phyloP scores from a whole-genome alignment of 2,113 vertebrate genomes.

The Turnix velox region DNA sequence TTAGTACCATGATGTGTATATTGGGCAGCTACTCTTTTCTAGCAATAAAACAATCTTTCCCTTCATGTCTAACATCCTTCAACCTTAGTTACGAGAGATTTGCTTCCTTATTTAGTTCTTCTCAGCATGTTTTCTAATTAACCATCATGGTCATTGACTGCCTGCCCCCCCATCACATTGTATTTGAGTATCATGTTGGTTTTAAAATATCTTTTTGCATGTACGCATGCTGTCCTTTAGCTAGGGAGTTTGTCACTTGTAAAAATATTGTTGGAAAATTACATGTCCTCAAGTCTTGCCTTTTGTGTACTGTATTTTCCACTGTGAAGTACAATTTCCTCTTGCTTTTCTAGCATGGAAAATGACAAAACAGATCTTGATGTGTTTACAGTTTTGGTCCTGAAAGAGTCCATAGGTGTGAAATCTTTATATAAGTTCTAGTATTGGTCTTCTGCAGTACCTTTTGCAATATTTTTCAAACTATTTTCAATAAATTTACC shows the following conservation, averaged over 20 bases:
- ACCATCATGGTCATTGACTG: not conserved
- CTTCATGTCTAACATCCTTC: not conserved
- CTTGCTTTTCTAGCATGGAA: not conserved
- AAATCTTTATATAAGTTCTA: not conserved
- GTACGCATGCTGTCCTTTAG: not conserved
- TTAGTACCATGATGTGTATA: not conserved
- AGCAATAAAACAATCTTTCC: not conserved
- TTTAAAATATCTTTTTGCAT: not conserved
- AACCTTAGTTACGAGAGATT: not conserved
- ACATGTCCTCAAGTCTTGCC: not conserved
- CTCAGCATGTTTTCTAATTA: not conserved
- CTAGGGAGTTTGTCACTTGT: not conserved
- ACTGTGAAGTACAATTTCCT: not conserved
- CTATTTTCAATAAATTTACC: not conserved
- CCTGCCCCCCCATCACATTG: rapidly evolving
- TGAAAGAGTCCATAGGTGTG: not conserved
- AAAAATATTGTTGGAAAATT: not conserved
- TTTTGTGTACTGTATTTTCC: not conserved
- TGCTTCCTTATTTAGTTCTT: not conserved
- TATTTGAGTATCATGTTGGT: not conserved
- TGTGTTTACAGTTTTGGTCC: not conserved
- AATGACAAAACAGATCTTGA: not conserved
- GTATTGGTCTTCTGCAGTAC: not conserved
- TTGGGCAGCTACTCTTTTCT: not conserved
- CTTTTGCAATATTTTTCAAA: not conserved